A percentile compares a stretch with the other conserved stretches of the same genome.
These are phyloP conservation scores for roundworm (Caenorhabditis elegans) DNA, from an alignment of 1,140 invertebrate genomes.

Conservation along the genomic window DNA sequence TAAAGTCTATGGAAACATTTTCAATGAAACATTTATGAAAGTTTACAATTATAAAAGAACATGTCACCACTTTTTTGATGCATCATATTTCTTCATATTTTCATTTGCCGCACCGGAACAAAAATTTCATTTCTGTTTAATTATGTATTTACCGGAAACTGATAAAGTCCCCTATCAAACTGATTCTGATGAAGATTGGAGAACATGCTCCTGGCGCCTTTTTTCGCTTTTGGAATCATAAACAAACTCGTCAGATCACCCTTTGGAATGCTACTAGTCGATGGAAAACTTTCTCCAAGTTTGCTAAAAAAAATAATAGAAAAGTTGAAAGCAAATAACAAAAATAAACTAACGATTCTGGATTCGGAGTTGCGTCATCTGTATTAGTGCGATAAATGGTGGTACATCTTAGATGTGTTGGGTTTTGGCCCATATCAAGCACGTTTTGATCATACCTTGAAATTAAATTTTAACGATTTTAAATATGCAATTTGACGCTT, in stretches of 20 bases:
- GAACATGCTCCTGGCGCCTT: conserved; percentile 56
- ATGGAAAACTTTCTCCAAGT: background rate
- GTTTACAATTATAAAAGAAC: too few relatives aligned
- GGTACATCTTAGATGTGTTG: background rate
- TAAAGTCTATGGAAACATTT: too few relatives aligned
- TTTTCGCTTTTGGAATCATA: conserved; percentile 53
- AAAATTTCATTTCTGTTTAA: too few relatives aligned
- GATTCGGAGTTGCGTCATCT: background rate
- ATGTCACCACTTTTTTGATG: too few relatives aligned
- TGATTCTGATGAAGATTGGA: conserved; percentile 53
- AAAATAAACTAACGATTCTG: background rate
- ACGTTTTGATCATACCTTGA: conserved; percentile 5
- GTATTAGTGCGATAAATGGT: background rate
- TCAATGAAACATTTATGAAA: too few relatives aligned
- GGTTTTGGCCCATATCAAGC: background rate
- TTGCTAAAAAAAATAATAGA: background rate
- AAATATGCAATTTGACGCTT: background rate
- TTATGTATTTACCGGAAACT: conserved; percentile 37
- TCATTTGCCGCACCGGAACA: too few relatives aligned
- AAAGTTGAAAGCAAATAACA: too few relatives aligned
- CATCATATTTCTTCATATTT: too few relatives aligned
- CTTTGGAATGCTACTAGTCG: conserved; percentile 12
- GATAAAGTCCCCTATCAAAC: conserved; percentile 61
- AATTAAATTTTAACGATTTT: background rate
- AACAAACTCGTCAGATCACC: conserved; percentile 57